phyloP scores from a whole-genome alignment of 2,113 vertebrate genomes.

The Charadrius vociferus region DNA sequence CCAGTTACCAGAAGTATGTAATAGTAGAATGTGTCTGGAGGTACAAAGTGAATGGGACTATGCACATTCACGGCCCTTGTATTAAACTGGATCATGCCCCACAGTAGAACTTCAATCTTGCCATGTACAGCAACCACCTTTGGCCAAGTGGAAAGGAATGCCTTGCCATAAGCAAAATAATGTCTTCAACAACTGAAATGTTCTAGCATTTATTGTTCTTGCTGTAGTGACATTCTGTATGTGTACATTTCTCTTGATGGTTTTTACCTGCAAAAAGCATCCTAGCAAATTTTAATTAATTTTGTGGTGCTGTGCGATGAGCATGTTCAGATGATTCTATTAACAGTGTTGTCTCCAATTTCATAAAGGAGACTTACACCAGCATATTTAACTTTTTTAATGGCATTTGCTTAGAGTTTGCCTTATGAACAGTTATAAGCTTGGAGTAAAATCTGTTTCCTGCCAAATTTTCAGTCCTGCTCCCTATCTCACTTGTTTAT shows the following conservation, averaged over 20 bases:
- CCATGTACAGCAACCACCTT: neutral
- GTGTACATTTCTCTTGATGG: neutral
- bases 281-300: neutral
- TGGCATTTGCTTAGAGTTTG: neutral
- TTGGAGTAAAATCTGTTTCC: neutral
- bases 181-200: neutral
- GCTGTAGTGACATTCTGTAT: neutral
- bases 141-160: neutral
- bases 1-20: neutral
- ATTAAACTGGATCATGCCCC: neutral
- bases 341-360: neutral
- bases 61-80: rapidly evolving
- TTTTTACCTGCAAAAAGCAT: neutral
- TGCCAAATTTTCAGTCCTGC: neutral
- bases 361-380: neutral
- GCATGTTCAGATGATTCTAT: neutral
- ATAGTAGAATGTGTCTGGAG: too few species aligned
- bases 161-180: neutral
- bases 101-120: neutral
- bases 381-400: neutral
- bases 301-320: neutral
- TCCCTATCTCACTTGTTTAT: neutral
- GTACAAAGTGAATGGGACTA: neutral
- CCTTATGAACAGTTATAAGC: neutral
- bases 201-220: neutral